Base-by-base conservation (phyloP, 2,888 invertebrate species). In the Euzetes globulus region DNA sequence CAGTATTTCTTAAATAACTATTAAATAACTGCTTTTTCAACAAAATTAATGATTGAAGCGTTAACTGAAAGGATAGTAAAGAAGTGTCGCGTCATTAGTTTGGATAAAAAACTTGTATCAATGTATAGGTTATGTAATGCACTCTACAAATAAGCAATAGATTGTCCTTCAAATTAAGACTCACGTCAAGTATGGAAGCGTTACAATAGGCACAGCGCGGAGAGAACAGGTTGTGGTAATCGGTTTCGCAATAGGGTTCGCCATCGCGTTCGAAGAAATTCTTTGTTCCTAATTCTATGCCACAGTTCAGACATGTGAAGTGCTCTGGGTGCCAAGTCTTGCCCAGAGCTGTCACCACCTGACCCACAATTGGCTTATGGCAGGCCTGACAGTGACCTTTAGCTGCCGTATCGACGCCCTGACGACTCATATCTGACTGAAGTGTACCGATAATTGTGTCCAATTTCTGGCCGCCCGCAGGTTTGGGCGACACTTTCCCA, bases 341-440 rank as follows among this genome's bases (percentile, higher is more conserved):
- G 83, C 96, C 95, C 83, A 98, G 85, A 13, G 97, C 98, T 3
- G 96, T 97, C 77, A 98, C 94, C 80, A 95, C 91, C 89, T 97
- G 96, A 80, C 99, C 99, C 77, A 98, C 95, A 84, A 99, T 98
- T 78, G 98, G 95, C 82, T 99, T 98, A 84, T 94, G 93, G 87
- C 99, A 99, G 79, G 95, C 95, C 83, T 89, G 94, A 89, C 99
- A 99, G 87, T 96, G 95, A 81, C 99, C 98, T 86, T 99, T 98
- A 83, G 98, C 96, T 80, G 96, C 94, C 78, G 97, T 97, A 84
- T 91, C 95, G 78, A 98, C 94, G 85, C 98, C 98, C 87, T 98
- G 98, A 83, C 94, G 91, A 85, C 91, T 94, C 95, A 98, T 95
- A 87, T 97, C 95, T 83, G 92, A 92, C 83, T 95, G 94, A 76